Conservation (phyloP, 2,888 invertebrate species). For the Dichetophora obliterata region DNA sequence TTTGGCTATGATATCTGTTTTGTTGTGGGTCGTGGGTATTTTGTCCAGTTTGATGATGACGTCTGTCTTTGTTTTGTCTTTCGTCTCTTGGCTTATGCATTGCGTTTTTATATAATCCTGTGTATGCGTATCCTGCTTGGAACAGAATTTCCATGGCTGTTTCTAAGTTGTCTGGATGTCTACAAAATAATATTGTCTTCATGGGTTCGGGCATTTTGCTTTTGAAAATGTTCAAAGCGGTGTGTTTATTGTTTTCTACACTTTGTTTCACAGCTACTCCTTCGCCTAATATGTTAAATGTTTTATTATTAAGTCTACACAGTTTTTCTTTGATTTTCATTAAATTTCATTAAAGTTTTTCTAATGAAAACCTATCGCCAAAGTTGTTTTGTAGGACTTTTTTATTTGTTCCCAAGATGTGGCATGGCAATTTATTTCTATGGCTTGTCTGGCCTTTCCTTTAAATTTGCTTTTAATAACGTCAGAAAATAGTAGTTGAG, state of each 20-base stretch:
- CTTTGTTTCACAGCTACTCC: conserved; percentile 29
- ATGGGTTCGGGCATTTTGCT: conserved; percentile 49
- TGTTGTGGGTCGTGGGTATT: too few species aligned
- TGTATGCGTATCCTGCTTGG: conserved; percentile 21
- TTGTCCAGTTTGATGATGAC: not conserved
- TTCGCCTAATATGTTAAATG: conserved; percentile 24
- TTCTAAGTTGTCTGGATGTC: conserved; percentile 44
- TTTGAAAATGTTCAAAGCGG: conserved; percentile 48
- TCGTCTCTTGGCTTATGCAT: not conserved
- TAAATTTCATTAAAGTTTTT: conserved; percentile 45
- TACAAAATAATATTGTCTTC: conserved; percentile 42
- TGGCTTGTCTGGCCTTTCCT: conserved; percentile 43
- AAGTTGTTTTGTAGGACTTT: conserved; percentile 45
- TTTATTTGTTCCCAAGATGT: conserved; percentile 47
- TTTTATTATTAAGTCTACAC: conserved; percentile 44
- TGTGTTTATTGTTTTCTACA: conserved; percentile 43
- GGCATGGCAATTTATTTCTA: conserved; percentile 49
- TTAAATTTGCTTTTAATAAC: conserved; percentile 43
- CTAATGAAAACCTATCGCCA: conserved; percentile 40
- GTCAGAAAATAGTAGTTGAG: too few species aligned
- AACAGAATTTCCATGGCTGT: conserved; percentile 47
- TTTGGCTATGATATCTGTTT: conserved; percentile 46
- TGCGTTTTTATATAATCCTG: conserved; percentile 42
- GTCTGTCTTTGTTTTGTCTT: not conserved
- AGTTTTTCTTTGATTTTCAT: conserved; percentile 44